These are phyloP conservation scores for Cyclina sinensis DNA, from an alignment of 1,140 invertebrate species.

Conservation along the genomic window DNA sequence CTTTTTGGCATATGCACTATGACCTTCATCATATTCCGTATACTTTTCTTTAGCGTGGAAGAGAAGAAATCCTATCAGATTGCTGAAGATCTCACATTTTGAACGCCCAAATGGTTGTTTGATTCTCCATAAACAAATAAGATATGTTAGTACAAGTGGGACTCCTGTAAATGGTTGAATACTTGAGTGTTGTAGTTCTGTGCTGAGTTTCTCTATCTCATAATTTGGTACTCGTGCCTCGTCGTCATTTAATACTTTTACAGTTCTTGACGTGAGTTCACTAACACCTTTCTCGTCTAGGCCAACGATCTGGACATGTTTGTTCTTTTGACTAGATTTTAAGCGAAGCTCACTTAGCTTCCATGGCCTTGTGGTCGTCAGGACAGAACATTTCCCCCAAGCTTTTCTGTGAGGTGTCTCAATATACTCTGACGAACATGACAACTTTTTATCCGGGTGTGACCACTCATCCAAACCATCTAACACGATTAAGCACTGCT, in stretches of 20 bases:
- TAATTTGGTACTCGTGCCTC: background rate
- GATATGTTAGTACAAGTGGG: background rate
- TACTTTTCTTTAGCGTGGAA: background rate
- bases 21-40: background rate
- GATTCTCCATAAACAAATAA: background rate
- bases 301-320: background rate
- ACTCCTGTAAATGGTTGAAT: background rate
- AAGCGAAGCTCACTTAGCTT: background rate
- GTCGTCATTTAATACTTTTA: background rate
- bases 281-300: background rate
- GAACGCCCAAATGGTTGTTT: background rate
- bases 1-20: background rate
- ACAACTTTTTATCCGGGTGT: background rate
- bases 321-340: background rate
- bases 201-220: background rate
- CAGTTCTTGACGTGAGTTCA: background rate
- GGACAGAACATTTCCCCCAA: background rate
- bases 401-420: background rate
- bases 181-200: background rate
- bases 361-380: conserved; percentile 10
- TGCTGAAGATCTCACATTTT: background rate
- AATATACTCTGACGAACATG: background rate
- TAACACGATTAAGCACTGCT: background rate
- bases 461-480: background rate
- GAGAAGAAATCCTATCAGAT: background rate